phyloP scores from a whole-genome alignment of 2,888 invertebrate genomes.

The Leptinotarsa haldemani region DNA sequence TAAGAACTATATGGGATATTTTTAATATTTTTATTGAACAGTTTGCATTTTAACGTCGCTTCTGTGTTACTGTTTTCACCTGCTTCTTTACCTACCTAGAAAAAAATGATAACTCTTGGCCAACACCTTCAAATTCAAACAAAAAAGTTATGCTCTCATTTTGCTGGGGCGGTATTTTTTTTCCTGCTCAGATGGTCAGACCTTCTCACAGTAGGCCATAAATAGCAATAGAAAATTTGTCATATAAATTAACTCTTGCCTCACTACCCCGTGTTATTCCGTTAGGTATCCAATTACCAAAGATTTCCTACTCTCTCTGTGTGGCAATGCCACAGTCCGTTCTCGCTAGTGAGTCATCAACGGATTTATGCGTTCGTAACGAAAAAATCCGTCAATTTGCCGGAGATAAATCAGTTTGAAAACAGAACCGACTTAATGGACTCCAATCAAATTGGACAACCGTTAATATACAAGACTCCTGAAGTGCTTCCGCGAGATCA shows the following conservation, averaged over 20 bases:
- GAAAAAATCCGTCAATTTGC: conserved; percentile 23
- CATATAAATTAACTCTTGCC: conserved; percentile 1
- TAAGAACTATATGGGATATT: no score
- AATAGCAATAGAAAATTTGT: neutral
- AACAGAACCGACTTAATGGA: conserved; percentile 24
- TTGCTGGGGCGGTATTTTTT: no score
- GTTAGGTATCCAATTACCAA: neutral
- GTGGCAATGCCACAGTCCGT: conserved; percentile 4
- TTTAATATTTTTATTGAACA: no score
- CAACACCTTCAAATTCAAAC: no score
- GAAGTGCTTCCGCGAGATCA: conserved; percentile 23
- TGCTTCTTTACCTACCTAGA: no score
- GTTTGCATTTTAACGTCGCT: no score
- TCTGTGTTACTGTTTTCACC: no score
- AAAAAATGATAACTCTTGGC: no score
- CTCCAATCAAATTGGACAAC: conserved; percentile 21
- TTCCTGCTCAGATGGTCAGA: no score
- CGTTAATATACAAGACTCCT: conserved; percentile 15
- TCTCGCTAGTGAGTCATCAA: conserved; percentile 8
- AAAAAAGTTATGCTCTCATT: no score
- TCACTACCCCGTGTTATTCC: neutral
- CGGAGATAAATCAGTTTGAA: conserved; percentile 21
- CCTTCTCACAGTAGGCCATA: no score
- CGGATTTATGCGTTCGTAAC: neutral
- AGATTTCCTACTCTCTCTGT: conserved; percentile 8